Base-by-base conservation (phyloP, 2,888 invertebrate genomes). In the Terebella lapidaria region DNA sequence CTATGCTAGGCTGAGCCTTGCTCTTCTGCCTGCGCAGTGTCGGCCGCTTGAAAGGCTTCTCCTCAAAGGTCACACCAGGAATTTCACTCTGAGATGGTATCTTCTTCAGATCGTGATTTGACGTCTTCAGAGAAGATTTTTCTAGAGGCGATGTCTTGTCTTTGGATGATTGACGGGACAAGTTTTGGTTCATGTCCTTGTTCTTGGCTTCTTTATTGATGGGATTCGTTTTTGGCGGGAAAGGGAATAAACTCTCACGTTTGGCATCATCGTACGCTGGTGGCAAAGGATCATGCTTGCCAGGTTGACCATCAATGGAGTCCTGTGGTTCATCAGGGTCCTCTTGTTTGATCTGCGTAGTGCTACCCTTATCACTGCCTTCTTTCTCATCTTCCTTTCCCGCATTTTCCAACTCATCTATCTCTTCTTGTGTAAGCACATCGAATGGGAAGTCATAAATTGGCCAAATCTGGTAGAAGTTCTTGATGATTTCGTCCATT, bases 401-500 rank as follows among this genome's bases (percentile, higher is more conserved):
- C 5, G 10, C 49, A 10, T 22, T 22, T 10, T 53, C 53, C 28
- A 27, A 15, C 28, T 53, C 53, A 5, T 49, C 22, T n/a, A 49
- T 49, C 22, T 53, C 53, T 10, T 53, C 53, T 4, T 25, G 15
- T 26, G 53, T 53, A 5, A 15, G 27, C 10, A 67, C 60, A 24
- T 72, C 69, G n/a, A 75, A 67, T 20, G 73, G 59, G 4, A 77
- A 66, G 59, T 79, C 79, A 59, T 67, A 70, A 24, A 77, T 71
- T 1, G 79, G 77, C 78, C 78, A 79, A 58, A 70, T 70, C 63
- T 79, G 79, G 53, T 71, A 71, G 61, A 74, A 79, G 57, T 74
- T 74, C 20, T 72, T 70, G 28, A 78, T 74, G 59, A 76, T 75
- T 61, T 79, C 79, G 58, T 79, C 79, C 45, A 78, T 70, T 55